Base-by-base conservation (phyloP, 2,113 vertebrate species). In the Sapayoa aenigma region DNA sequence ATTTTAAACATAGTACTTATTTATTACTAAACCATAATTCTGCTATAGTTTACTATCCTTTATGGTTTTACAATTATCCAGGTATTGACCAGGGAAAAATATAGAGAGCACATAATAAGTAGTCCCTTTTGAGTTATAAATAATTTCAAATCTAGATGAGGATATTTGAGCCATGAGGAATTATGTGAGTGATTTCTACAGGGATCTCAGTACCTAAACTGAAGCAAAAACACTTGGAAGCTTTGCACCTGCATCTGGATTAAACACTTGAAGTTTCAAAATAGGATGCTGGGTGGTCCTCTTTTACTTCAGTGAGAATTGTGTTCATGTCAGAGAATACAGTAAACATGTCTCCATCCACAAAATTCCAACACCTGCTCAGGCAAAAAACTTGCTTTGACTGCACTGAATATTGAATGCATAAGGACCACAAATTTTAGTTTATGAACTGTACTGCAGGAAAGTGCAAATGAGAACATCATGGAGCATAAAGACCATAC, bases 251-350 rank as follows among this genome's bases (percentile, higher is more conserved):
- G 41, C 37, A 11, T 27, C 49, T 75, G 33, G 37, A 37, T 55
- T 46, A 91, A 73, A 11, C 25, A 23, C 19, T 30, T 37, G 22
- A 78, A 47, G 30, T 75, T 89, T 83, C 62, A 52, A 31, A 76
- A 60, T 18, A 47, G 35, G 42, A 42, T 47, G 23, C 33, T 47
- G 6, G 21, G 37, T 42, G 53, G 50, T 58, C 46, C 39, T 79
- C 42, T 79, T 78, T 52, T 39, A 25, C 47, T 76, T 50, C 35
- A 22, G 24, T 9, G 33, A 41, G 67, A 67, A 66, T 24, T 0
- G 4, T 1, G 2, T 35, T 82, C 7, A 5, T 1, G 3, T 66
- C 25, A 1, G 13, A 89, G 62, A 14, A 52, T 33, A 47, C 9
- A 8, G 44, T 44, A n/a, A 14, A 42, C 47, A 67, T 21, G 23